Percentiles rank a stretch among this genome's conserved stretches.
Conservation (phyloP, 2,113 vertebrate species). For the Pseudonaja textilis region DNA sequence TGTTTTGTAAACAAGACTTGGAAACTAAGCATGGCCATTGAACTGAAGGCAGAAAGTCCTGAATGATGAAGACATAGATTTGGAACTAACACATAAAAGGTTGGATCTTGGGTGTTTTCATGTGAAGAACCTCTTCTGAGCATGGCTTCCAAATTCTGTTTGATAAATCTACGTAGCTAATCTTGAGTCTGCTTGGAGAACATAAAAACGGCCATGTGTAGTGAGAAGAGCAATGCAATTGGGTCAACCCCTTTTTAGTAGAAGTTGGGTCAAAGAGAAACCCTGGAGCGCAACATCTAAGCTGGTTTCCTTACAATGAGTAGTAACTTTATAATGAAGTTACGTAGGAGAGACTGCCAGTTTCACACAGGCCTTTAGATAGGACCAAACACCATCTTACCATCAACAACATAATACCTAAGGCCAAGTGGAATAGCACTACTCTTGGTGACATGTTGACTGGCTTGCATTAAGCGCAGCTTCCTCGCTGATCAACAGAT, state of each 20-base stretch:
- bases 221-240: not conserved
- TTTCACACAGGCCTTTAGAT: not conserved
- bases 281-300: not conserved
- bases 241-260: not conserved
- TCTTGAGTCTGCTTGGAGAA: not conserved
- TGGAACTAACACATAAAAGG: not conserved
- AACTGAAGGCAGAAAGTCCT: not conserved
- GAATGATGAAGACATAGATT: not conserved
- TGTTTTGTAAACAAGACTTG: not conserved
- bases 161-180: not conserved
- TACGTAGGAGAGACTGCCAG: not conserved
- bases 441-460: not conserved
- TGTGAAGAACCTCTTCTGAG: not conserved
- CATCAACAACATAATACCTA: not conserved
- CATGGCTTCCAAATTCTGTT: not conserved
- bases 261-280: not conserved
- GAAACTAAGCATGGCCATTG: not conserved
- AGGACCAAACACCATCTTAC: not conserved
- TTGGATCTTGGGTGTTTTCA: not conserved
- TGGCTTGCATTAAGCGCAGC: not conserved
- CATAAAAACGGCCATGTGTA: accelerated
- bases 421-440: not conserved
- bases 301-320: not conserved
- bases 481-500: not conserved
- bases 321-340: too few species aligned